Evolutionary conservation across 2,888 invertebrate genomes (phyloP).

Genomic region (Busseola fusca): DNA sequence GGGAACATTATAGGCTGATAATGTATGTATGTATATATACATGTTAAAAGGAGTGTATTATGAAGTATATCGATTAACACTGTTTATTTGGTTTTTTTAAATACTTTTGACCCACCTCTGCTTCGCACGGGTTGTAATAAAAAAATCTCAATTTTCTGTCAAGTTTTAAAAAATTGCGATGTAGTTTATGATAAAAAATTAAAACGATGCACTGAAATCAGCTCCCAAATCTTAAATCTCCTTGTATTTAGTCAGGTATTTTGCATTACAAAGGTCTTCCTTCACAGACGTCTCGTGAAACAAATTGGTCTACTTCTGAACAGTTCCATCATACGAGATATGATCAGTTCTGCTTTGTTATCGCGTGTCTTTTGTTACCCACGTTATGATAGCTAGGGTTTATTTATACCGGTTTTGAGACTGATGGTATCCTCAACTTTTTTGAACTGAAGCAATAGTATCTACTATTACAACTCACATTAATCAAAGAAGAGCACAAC

Average conservation of each 20-base stretch:
- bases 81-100: too few species aligned
- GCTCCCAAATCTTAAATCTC: background rate
- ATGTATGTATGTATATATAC: too few species aligned
- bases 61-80: too few species aligned
- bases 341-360: conserved; percentile 12
- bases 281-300: background rate
- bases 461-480: background rate
- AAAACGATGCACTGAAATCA: background rate
- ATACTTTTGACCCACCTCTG: too few species aligned
- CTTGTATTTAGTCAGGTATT: background rate
- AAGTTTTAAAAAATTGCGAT: background rate
- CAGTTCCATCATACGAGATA: conserved; percentile 34
- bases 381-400: background rate
- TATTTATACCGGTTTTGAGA: conserved; percentile 3
- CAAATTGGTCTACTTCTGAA: conserved; percentile 16
- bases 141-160: background rate
- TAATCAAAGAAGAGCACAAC: background rate
- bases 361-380: conserved; percentile 30
- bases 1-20: too few species aligned
- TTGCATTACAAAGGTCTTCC: background rate
- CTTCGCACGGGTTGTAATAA: background rate
- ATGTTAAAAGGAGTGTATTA: too few species aligned
- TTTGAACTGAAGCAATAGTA: background rate
- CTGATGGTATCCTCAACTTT: background rate
- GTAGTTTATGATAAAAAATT: background rate